Conservation (phyloP, 2,888 invertebrate genomes). For the Ischnura elegans region DNA sequence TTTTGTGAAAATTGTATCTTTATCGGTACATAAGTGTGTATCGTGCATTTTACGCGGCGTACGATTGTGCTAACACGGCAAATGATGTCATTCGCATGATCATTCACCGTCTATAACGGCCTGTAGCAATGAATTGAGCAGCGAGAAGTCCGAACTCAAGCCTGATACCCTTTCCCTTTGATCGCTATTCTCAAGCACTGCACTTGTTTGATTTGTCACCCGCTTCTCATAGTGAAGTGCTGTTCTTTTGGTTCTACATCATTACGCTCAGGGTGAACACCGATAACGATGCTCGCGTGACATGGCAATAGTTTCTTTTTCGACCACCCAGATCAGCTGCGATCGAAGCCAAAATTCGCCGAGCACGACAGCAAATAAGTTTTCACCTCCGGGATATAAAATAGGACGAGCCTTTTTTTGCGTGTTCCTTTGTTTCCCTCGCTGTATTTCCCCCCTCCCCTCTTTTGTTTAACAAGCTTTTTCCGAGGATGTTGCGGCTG, state of each 20-base stretch:
- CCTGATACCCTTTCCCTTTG: background rate
- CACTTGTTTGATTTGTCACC: background rate
- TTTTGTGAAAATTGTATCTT: too few relatives aligned
- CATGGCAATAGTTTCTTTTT: conserved; percentile 42
- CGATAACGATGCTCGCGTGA: conserved; percentile 39
- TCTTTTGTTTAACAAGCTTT: background rate
- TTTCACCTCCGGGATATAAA: background rate
- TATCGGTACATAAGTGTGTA: too few relatives aligned
- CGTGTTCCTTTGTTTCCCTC: background rate
- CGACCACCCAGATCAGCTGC: conserved; percentile 42
- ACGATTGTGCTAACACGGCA: too few relatives aligned
- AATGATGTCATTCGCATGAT: too few relatives aligned
- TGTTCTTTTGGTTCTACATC: conserved; percentile 21
- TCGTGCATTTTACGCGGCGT: too few relatives aligned
- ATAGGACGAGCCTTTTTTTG: background rate
- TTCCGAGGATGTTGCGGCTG: background rate
- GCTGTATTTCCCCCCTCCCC: background rate
- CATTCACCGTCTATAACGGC: background rate
- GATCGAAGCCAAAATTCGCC: conserved; percentile 21
- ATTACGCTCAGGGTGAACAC: conserved; percentile 28
- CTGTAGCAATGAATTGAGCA: background rate
- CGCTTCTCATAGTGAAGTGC: background rate
- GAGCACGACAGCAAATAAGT: background rate
- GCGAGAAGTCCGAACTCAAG: conserved; percentile 10
- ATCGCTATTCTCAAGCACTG: too few relatives aligned